Evolutionary conservation across 2,113 vertebrate species (phyloP).

Genomic region (Xiphophorus couchianus): DNA sequence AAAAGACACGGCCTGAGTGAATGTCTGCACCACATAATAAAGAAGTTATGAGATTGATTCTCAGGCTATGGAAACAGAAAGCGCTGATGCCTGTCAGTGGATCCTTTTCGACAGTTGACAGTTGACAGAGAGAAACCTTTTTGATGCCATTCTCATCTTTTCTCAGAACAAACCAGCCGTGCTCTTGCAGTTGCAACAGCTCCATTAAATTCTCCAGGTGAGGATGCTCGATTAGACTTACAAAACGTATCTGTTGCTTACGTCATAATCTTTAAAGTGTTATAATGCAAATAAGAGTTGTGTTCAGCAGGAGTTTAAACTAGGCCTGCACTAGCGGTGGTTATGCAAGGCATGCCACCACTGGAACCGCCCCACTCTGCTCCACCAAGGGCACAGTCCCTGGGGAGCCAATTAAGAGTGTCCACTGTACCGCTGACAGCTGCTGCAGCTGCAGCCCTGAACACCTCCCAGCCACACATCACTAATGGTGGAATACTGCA

Average conservation of each 20-base stretch:
- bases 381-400: slow-evolving; percentile 45
- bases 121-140: not conserved
- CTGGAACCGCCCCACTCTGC: slow-evolving; percentile 39
- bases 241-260: not conserved
- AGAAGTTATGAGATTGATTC: not conserved
- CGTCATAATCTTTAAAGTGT: not conserved
- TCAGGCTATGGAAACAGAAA: not conserved
- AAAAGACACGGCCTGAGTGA: slow-evolving; percentile 7
- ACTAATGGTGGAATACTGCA: slow-evolving; percentile 37
- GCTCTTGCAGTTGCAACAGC: not conserved
- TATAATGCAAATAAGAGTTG: slow-evolving; percentile 5
- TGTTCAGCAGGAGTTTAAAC: slow-evolving; percentile 36
- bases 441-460: slow-evolving; percentile 46
- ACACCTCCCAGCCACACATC: slow-evolving; percentile 51
- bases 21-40: slow-evolving; percentile 1
- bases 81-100: not conserved
- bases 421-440: slow-evolving; percentile 60
- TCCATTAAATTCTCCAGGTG: not conserved
- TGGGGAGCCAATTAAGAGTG: slow-evolving; percentile 71
- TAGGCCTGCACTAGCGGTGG: slow-evolving; percentile 19
- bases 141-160: not conserved
- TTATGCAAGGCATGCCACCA: slow-evolving; percentile 35
- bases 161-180: not conserved
- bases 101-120: not conserved
- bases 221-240: not conserved